Conservation (phyloP, 1,140 invertebrate species). For the Leucophenga varia region DNA sequence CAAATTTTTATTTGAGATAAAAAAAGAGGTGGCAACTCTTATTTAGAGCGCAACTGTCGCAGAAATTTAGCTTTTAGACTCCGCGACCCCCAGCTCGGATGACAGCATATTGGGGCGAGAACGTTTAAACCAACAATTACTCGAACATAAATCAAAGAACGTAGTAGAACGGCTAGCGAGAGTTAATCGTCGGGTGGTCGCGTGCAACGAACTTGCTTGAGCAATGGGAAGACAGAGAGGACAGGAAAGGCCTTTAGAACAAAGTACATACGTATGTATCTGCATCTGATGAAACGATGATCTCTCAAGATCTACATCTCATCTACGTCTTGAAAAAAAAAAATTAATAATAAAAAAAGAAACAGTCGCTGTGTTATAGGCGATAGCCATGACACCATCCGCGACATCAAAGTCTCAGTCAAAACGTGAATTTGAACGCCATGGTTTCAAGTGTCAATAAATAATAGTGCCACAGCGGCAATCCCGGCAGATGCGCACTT, state of each 20-base stretch:
- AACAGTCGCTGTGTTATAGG: too few species aligned
- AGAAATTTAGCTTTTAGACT: background rate
- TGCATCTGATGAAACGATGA: slow-evolving; percentile 3
- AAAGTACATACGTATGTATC: slow-evolving; percentile 11
- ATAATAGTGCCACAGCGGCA: slow-evolving; percentile 34
- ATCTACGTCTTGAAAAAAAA: too few species aligned
- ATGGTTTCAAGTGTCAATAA: slow-evolving; percentile 55
- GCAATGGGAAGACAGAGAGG: background rate
- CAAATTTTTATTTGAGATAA: too few species aligned
- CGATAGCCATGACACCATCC: slow-evolving; percentile 45
- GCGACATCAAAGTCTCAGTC: slow-evolving; percentile 12
- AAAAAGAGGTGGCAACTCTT: too few species aligned
- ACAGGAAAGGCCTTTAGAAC: slow-evolving; percentile 2
- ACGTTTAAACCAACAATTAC: slow-evolving; percentile 57
- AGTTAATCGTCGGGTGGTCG: slow-evolving; percentile 17
- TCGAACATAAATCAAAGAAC: slow-evolving; percentile 55
- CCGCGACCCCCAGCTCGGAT: too few species aligned
- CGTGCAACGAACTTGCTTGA: slow-evolving; percentile 25
- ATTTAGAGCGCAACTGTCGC: too few species aligned
- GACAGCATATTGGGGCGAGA: too few species aligned
- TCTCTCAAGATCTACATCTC: too few species aligned
- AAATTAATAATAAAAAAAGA: too few species aligned
- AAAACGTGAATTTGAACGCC: slow-evolving; percentile 9
- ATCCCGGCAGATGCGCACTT: slow-evolving; percentile 14
- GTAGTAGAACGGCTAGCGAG: slow-evolving; percentile 39